These are phyloP conservation scores for Pasiphila rectangulata DNA, from an alignment of 2,888 invertebrate genomes.

Conservation along the genomic window DNA sequence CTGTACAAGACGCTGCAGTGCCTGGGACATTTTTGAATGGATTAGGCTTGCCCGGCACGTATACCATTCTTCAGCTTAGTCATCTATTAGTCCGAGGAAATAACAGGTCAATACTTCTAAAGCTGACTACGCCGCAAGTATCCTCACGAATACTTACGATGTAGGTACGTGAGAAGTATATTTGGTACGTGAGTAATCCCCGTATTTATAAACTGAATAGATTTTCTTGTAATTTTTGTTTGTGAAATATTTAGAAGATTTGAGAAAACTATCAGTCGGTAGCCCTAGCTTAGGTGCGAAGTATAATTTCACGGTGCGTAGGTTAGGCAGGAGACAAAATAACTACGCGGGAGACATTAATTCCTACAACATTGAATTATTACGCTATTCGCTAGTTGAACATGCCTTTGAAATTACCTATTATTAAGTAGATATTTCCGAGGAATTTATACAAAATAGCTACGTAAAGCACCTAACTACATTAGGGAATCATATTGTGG, in stretches of 20 bases:
- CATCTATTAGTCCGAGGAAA: too few species aligned
- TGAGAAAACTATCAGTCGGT: conserved; percentile 4
- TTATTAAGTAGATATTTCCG: conserved; percentile 19
- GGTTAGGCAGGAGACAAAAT: conserved; percentile 40
- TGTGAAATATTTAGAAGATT: background rate
- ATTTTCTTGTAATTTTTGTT: background rate
- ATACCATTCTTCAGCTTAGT: too few species aligned
- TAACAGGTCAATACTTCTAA: too few species aligned
- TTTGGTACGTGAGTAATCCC: too few species aligned
- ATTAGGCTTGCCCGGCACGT: too few species aligned
- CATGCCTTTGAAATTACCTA: conserved; percentile 25
- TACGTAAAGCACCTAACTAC: background rate
- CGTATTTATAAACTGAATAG: background rate
- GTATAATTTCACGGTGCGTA: conserved; percentile 65
- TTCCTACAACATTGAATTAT: conserved; percentile 23
- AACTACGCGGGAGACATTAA: conserved; percentile 26
- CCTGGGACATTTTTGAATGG: too few species aligned
- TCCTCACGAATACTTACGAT: too few species aligned
- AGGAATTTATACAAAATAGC: background rate
- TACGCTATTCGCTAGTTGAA: conserved; percentile 24
- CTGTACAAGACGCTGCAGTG: too few species aligned
- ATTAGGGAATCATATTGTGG: conserved; percentile 1
- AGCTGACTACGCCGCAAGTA: too few species aligned
- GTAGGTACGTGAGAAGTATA: too few species aligned
- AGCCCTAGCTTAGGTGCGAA: conserved; percentile 51